Conservation (phyloP, 2,888 invertebrate species). For the Globia sparganii region DNA sequence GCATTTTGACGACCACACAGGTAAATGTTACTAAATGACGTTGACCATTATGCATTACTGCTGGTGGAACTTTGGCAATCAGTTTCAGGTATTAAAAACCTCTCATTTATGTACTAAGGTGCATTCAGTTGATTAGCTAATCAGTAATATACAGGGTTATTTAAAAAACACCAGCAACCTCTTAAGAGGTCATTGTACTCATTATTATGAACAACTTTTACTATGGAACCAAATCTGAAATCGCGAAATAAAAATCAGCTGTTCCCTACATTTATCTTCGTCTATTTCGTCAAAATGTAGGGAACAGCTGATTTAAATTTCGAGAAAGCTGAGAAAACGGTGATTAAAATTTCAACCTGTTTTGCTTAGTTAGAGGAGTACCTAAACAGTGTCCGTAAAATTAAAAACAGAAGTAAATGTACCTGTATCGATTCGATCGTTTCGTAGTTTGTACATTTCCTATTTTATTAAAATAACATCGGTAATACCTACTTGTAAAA, state of each 20-base stretch:
- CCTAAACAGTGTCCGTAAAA: neutral
- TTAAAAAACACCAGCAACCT: too few species aligned
- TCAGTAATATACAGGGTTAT: too few species aligned
- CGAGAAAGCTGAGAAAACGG: too few species aligned
- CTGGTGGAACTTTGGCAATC: slow-evolving; percentile 4
- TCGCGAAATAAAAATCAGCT: too few species aligned
- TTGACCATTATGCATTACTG: slow-evolving; percentile 23
- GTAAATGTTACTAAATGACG: slow-evolving; percentile 31
- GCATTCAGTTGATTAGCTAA: neutral
- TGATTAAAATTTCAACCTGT: too few species aligned
- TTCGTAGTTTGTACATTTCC: neutral
- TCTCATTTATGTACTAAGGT: neutral
- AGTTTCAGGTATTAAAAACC: neutral
- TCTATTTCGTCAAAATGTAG: too few species aligned
- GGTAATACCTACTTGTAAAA: slow-evolving; percentile 7
- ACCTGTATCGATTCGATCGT: neutral
- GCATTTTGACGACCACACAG: neutral
- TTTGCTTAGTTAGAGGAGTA: neutral
- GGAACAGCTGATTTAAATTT: too few species aligned
- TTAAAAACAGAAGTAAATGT: neutral
- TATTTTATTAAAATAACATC: slow-evolving; percentile 4
- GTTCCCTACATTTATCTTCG: too few species aligned
- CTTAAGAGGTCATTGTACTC: too few species aligned
- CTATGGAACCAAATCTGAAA: too few species aligned
- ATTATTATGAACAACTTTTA: too few species aligned